Conservation (phyloP, 2,113 vertebrate species). For the Ancistrus triradiatus region DNA sequence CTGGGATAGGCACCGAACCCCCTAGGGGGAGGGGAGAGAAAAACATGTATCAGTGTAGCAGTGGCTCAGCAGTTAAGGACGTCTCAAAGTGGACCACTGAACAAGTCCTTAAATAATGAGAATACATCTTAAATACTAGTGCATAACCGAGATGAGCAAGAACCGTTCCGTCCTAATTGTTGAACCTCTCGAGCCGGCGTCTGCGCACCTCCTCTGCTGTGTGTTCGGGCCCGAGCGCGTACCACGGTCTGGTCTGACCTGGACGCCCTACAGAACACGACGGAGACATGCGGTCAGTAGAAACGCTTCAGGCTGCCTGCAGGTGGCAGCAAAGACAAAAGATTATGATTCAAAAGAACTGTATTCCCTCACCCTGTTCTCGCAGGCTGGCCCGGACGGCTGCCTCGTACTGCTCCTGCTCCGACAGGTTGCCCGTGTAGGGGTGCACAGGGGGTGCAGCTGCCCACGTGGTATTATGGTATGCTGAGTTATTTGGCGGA, state of each 20-base stretch:
- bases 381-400: constrained; percentile 83
- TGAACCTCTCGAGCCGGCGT: constrained; percentile 59
- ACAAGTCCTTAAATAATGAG: too few relatives aligned
- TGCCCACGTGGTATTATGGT: neutral
- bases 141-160: too few relatives aligned
- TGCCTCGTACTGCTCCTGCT: constrained; percentile 81
- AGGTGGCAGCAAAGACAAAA: constrained; percentile 6
- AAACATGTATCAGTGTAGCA: too few relatives aligned
- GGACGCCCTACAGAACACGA: constrained; percentile 39
- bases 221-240: constrained; percentile 46
- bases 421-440: constrained; percentile 77
- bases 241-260: constrained; percentile 33
- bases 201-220: constrained; percentile 54
- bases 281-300: neutral
- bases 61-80: too few relatives aligned
- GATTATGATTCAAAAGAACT: too few relatives aligned
- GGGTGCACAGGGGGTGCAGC: constrained; percentile 29
- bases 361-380: constrained; percentile 70
- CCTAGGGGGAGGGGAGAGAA: too few relatives aligned
- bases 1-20: too few relatives aligned
- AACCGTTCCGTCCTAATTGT: constrained; percentile 52
- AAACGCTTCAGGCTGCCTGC: neutral
- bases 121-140: too few relatives aligned
- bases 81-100: too few relatives aligned
- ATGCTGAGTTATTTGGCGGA: neutral